Base-by-base conservation (phyloP, 2,797 vertebrate species). In the Zalophus californianus region DNA sequence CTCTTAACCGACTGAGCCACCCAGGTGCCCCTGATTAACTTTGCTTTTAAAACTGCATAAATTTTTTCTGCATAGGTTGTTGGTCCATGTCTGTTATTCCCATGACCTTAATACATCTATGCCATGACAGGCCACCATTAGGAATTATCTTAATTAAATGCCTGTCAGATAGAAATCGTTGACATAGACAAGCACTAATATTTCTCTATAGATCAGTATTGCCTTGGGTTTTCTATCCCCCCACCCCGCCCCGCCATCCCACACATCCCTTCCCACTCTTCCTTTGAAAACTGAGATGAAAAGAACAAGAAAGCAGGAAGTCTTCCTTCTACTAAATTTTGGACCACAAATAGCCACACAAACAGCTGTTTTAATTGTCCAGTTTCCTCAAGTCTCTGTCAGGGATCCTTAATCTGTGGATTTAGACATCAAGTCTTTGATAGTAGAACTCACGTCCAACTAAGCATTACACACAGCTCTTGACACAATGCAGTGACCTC, bases 201-300 rank as follows among this genome's bases (percentile, higher is more conserved):
- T 41, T 90, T 94, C 41, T 79, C 44, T 72, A 75, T 14, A 58
- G 20, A 70, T 44, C 21, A 58, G 48, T 38, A 29, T 5, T 44
- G 25, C 12, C 15, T 91, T 70, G 25, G 54, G 18, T 86, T 92
- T 72, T 35, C 91, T 7, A n/a, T n/a, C 27, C 64, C 5, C 27
- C 60, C 5, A 3, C 18, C 11, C 5, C 4, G 15, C 18, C 38
- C 11, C 60, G 2, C 60, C 25, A 87, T 77, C 4, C 60, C 18
- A 48, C 0, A 5, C 0, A 27, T 62, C 16, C 35, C 20, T 85
- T 75, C 50, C 27, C 18, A 44, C 2, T 85, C 16, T 94, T 56
- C 50, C 38, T 56, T 85, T 87, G 50, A 78, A 58, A 94, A 93
- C 25, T 35, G 52, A 77, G 27, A 60, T 86, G 88, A 94, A 70